Evolutionary conservation across 1,140 invertebrate species (phyloP).

Genomic region (Triops cancriformis): DNA sequence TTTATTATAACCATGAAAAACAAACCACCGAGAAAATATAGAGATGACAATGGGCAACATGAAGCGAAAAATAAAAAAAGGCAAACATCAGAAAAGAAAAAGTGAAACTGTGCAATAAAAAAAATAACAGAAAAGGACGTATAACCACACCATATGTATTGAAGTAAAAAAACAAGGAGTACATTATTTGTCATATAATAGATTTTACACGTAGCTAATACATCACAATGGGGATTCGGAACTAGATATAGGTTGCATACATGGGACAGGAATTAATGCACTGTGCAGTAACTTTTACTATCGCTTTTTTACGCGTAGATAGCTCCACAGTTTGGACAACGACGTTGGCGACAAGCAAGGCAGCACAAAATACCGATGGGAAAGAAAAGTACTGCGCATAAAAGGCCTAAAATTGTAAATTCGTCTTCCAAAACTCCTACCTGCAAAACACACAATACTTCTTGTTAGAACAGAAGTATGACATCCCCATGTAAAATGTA

Average conservation of each 20-base stretch:
- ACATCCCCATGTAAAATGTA: too few species aligned
- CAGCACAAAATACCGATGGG: conserved; percentile 75
- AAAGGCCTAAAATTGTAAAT: conserved; percentile 66
- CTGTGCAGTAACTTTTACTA: not conserved
- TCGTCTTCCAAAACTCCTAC: conserved; percentile 74
- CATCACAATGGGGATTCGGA: not conserved
- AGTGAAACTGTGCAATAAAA: too few species aligned
- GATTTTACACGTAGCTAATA: not conserved
- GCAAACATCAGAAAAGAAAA: too few species aligned
- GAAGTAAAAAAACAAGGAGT: too few species aligned
- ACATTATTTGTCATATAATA: too few species aligned
- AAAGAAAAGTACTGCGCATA: conserved; percentile 77
- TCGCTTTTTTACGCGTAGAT: conserved; percentile 41
- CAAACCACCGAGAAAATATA: too few species aligned
- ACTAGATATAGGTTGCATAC: not conserved
- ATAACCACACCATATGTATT: too few species aligned
- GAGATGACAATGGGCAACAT: too few species aligned
- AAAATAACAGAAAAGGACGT: too few species aligned
- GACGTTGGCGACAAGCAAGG: conserved; percentile 61
- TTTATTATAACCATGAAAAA: too few species aligned
- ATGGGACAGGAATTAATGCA: not conserved
- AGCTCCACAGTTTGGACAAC: conserved; percentile 75
- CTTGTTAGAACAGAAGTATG: too few species aligned
- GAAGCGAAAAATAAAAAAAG: too few species aligned
- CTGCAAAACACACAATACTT: conserved; percentile 38